These are phyloP conservation scores for Falco rusticolus DNA, from an alignment of 2,797 vertebrate species.

Conservation along the genomic window DNA sequence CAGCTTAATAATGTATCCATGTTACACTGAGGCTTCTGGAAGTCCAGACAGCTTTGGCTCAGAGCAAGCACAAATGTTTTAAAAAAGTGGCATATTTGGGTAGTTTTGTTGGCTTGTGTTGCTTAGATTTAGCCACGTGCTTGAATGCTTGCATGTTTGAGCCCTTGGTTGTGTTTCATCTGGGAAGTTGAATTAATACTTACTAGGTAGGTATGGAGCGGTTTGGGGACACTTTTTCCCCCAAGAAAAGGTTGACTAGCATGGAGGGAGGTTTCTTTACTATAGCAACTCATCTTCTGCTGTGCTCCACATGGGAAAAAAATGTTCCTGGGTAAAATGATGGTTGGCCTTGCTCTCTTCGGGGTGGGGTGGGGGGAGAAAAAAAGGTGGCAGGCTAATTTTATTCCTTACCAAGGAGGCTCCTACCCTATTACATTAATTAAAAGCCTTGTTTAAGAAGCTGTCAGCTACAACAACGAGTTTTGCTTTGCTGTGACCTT, in stretches of 20 bases:
- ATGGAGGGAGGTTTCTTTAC: neutral
- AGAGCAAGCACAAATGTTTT: neutral
- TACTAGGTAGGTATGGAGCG: neutral
- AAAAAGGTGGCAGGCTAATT: neutral
- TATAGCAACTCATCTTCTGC: neutral
- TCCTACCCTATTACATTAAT: neutral
- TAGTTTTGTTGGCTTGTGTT: neutral
- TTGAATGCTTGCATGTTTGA: neutral
- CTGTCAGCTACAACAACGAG: neutral
- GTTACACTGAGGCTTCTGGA: neutral
- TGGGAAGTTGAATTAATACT: neutral
- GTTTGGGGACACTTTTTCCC: neutral
- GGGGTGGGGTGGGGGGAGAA: neutral
- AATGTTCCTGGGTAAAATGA: neutral
- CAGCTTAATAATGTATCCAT: neutral
- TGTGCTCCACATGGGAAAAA: neutral
- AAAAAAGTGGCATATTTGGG: accelerated
- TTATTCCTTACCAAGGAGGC: neutral
- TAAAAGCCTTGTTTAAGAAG: constrained; percentile 3
- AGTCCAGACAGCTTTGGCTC: neutral
- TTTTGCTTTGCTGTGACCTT: neutral
- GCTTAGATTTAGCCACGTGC: neutral
- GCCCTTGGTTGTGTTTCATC: neutral
- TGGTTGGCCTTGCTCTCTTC: neutral
- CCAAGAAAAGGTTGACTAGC: accelerated